Base-by-base conservation (phyloP, 2,113 vertebrate genomes). In the Cebidichthys violaceus region DNA sequence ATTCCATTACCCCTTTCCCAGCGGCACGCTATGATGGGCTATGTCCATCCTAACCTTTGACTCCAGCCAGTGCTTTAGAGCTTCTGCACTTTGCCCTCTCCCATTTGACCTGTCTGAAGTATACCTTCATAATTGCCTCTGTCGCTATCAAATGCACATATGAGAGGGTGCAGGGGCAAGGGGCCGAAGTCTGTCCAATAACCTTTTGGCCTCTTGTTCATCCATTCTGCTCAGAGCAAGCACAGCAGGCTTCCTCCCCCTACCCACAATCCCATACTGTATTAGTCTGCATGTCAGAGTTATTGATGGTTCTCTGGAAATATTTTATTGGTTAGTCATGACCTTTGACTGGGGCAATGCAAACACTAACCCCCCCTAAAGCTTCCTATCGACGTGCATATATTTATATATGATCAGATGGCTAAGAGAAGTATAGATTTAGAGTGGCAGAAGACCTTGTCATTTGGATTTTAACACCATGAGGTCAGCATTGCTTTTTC, bases 91-190 rank as follows among this genome's bases (percentile, higher is more conserved):
- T 94, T 96, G 91, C 92, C 94, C 90, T 93, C 81, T 91, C 89
- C 93, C 91, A 94, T 95, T 96, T 95, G 94, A 95, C 92, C 90
- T 90, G 91, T 91, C 92, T 95, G 90, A 94, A 94, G 92, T 94
- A 95, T 94, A 95, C 95, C 92, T 94, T 95, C 93, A 94, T 95
- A 94, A 95, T 94, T 95, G 90, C 90, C 86, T 87, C 86, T 81
- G 85, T 84, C 83, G 74, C 92, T 92, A 95, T 94, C 92, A 94
- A 95, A 94, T 87, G 91, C 93, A 83, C 91, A 94, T 95, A 94
- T 87, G 84, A 92, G 91, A 81, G 88, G 85, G 77, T 85, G 82
- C 77, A 77, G 76, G 88, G 81, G 87, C 79, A 81, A 70, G 72
- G 88, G 84, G 89, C 79, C 62, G 35, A 83, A 90, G 88, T 92